A percentile compares a stretch with the other conserved stretches of the same genome.
Conservation (phyloP, 2,888 invertebrate species). For the Epistrophella euchroma region DNA sequence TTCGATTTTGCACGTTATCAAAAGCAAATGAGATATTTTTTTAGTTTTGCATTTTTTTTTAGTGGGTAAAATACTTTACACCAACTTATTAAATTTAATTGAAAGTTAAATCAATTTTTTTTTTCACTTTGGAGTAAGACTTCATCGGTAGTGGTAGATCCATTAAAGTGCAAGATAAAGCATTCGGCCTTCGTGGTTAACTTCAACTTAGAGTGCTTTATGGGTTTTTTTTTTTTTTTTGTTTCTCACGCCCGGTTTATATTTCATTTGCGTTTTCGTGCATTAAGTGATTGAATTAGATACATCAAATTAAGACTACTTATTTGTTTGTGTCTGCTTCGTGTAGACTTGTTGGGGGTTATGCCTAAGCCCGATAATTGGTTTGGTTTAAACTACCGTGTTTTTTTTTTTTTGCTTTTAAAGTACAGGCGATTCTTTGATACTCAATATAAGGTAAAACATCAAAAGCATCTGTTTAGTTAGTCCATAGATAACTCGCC, state of each 20-base stretch:
- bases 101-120: constrained; percentile 37
- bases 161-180: constrained; percentile 15
- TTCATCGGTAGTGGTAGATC: background rate
- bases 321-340: background rate
- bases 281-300: constrained; percentile 5
- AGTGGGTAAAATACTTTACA: constrained; percentile 27
- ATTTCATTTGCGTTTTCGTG: constrained; percentile 28
- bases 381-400: no score
- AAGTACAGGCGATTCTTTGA: no score
- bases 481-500: no score
- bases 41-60: constrained; percentile 9
- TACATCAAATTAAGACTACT: constrained; percentile 2
- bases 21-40: constrained; percentile 21
- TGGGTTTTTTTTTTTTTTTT: constrained; percentile 20
- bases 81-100: constrained; percentile 33
- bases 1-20: constrained; percentile 64
- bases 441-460: no score
- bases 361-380: background rate
- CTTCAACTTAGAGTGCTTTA: constrained; percentile 25
- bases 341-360: background rate
- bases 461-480: no score
- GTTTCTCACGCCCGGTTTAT: constrained; percentile 33
- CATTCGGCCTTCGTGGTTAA: constrained; percentile 26
- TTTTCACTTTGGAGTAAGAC: background rate
- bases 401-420: no score